phyloP scores from a whole-genome alignment of 2,888 invertebrate genomes.

The Hyppa rectilinea region DNA sequence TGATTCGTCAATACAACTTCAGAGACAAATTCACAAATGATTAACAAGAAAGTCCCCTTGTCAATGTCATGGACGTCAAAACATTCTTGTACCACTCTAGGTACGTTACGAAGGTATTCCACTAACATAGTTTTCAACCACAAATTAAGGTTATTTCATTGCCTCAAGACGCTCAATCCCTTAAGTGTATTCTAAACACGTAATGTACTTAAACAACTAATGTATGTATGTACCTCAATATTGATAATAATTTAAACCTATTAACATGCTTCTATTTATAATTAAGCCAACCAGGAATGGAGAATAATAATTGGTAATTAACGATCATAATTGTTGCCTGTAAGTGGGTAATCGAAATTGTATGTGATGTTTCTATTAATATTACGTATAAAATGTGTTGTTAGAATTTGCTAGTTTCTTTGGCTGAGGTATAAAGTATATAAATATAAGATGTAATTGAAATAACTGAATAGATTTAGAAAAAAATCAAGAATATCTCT shows the following conservation, averaged over 20 bases:
- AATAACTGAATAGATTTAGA: too few relatives aligned
- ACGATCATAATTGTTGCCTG: neutral
- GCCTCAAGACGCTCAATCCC: constrained; percentile 10
- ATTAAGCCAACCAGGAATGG: constrained; percentile 9
- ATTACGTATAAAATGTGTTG: too few relatives aligned
- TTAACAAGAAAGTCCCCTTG: neutral
- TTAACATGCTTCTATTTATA: constrained; percentile 20
- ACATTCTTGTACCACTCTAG: too few relatives aligned
- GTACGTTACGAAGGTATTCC: neutral
- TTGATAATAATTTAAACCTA: constrained; percentile 24
- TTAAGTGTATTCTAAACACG: constrained; percentile 34
- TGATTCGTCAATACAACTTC: too few relatives aligned
- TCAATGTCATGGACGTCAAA: neutral
- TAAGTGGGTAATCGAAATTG: neutral
- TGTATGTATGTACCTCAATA: constrained; percentile 13
- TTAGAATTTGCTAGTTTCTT: too few relatives aligned
- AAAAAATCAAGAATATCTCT: too few relatives aligned
- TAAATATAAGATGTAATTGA: too few relatives aligned
- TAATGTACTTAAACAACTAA: constrained; percentile 33
- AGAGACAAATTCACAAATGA: too few relatives aligned
- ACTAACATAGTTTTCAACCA: neutral
- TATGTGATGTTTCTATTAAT: neutral
- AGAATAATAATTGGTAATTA: constrained; percentile 11
- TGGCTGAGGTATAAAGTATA: too few relatives aligned
- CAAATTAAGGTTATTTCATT: constrained; percentile 14